Conservation (phyloP, 2,113 vertebrate genomes). For the Physeter macrocephalus region DNA sequence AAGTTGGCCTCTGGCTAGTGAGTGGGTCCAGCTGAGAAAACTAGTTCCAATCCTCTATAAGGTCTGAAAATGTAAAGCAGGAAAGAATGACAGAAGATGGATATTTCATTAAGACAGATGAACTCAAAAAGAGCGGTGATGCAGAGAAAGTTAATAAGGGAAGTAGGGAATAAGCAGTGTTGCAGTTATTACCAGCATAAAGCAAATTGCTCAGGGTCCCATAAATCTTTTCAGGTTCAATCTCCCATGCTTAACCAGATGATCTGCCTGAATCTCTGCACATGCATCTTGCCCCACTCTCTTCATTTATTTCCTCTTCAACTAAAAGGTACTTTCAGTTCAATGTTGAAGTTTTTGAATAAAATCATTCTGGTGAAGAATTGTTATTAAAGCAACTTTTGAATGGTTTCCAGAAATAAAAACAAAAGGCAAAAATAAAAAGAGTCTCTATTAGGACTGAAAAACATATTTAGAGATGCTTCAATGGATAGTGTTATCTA, state of each 20-base stretch:
- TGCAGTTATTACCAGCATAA: conserved; percentile 49
- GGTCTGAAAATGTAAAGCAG: conserved; percentile 45
- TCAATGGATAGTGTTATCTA: not conserved
- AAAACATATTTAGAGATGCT: not conserved
- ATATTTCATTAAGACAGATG: conserved; percentile 66
- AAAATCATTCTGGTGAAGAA: not conserved
- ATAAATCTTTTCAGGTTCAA: conserved; percentile 60
- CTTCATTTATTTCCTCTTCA: conserved; percentile 11
- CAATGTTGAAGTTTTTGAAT: not conserved
- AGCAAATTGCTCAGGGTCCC: conserved; percentile 30
- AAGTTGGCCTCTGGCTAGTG: conserved; percentile 63
- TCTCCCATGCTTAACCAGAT: conserved; percentile 45
- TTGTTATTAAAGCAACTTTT: not conserved
- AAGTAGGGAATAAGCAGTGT: conserved; percentile 8
- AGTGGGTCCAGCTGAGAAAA: conserved; percentile 55
- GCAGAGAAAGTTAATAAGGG: conserved; percentile 61
- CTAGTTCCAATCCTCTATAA: conserved; percentile 32
- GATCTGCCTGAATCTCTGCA: not conserved
- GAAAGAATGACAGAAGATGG: conserved; percentile 38
- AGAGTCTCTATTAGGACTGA: not conserved
- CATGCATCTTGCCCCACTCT: not conserved
- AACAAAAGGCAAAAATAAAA: not conserved
- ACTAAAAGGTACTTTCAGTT: not conserved
- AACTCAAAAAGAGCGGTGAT: conserved; percentile 53
- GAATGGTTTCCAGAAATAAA: not conserved